A percentile compares a stretch with the other conserved stretches of the same genome.
Evolutionary conservation across 2,888 invertebrate genomes (phyloP).

Genomic region (Pyrgus malvae): DNA sequence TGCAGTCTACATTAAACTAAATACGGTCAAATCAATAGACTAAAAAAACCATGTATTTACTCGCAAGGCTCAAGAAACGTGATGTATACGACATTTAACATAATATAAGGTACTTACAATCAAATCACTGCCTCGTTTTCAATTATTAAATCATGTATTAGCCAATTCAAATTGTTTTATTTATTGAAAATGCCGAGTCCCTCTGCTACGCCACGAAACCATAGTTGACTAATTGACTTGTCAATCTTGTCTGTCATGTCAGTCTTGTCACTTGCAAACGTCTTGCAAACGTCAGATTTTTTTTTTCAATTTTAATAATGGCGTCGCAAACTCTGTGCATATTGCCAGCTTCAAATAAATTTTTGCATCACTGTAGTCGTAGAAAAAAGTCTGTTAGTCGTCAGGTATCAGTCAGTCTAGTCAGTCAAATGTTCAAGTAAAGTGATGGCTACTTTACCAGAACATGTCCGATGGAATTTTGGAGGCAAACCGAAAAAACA

Average conservation of each 20-base stretch:
- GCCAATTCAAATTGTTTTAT: constrained; percentile 1
- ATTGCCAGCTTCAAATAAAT: too few relatives aligned
- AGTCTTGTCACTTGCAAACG: background rate
- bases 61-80: background rate
- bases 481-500: too few relatives aligned
- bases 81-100: background rate
- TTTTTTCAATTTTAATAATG: too few relatives aligned
- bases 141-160: background rate
- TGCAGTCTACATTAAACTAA: constrained; percentile 1
- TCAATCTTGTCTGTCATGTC: constrained; percentile 1
- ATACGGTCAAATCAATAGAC: background rate
- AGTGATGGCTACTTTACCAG: too few relatives aligned
- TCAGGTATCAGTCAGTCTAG: too few relatives aligned
- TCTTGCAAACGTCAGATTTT: too few relatives aligned
- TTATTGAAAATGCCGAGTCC: constrained; percentile 16
- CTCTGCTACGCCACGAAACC: constrained; percentile 17
- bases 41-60: background rate
- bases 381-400: too few relatives aligned
- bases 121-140: background rate
- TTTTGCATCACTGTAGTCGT: too few relatives aligned
- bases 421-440: too few relatives aligned
- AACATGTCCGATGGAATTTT: too few relatives aligned
- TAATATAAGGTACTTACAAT: constrained; percentile 4
- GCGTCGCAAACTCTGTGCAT: too few relatives aligned
- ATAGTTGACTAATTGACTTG: background rate